Percentiles rank a stretch among this genome's conserved stretches.
phyloP scores from a whole-genome alignment of 2,888 invertebrate species.

The Dryocosmus kuriphilus region DNA sequence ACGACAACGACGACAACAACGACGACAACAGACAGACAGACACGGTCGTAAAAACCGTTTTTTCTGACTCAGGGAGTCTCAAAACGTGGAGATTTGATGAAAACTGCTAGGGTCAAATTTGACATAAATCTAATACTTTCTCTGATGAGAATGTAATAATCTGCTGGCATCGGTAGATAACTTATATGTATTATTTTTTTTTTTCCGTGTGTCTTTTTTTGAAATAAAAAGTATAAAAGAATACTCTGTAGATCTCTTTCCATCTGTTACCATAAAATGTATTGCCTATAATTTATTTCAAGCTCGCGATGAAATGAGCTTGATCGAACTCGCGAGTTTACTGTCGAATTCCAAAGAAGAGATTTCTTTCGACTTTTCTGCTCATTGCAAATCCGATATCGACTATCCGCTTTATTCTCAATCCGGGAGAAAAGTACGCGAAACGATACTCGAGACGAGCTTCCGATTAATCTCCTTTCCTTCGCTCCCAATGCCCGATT shows the following conservation, averaged over 20 bases:
- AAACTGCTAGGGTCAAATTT: too few species aligned
- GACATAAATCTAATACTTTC: too few species aligned
- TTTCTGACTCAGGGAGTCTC: too few species aligned
- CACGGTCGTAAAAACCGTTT: too few species aligned
- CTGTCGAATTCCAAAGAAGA: conserved; percentile 43
- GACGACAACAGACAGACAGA: too few species aligned
- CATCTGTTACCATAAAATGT: conserved; percentile 39
- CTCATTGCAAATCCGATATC: conserved; percentile 42
- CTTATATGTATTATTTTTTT: too few species aligned
- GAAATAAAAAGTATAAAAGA: background rate
- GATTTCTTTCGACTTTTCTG: conserved; percentile 49
- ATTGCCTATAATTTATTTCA: conserved; percentile 50
- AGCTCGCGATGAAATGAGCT: conserved; percentile 43
- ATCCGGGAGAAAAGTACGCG: conserved; percentile 11
- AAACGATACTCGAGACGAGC: conserved; percentile 21
- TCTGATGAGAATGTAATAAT: too few species aligned
- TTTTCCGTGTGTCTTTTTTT: too few species aligned
- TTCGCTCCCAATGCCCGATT: background rate
- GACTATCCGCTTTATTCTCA: conserved; percentile 42
- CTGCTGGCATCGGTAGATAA: too few species aligned
- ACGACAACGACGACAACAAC: too few species aligned
- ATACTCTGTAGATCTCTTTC: background rate
- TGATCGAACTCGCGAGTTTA: conserved; percentile 42
- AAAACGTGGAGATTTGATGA: too few species aligned
- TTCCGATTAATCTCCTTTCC: conserved; percentile 26